A percentile compares a stretch with the other conserved stretches of the same genome.
Conservation (phyloP, 2,113 vertebrate species). For the Colinus virginianus region DNA sequence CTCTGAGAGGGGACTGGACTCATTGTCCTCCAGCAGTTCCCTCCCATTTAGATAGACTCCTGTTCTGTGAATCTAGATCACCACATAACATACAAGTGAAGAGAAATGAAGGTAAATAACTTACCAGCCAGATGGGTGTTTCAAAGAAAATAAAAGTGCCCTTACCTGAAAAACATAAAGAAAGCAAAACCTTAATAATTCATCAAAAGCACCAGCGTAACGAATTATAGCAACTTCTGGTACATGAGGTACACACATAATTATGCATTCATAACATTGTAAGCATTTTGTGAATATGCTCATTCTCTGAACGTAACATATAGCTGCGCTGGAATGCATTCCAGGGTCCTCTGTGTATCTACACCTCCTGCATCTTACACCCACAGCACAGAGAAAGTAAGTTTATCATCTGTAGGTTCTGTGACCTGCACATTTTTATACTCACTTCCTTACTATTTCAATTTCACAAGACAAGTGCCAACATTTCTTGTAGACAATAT, state of each 20-base stretch:
- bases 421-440: neutral
- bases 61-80: neutral
- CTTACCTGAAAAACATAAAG: constrained; percentile 67
- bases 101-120: neutral
- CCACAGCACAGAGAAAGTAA: neutral
- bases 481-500: constrained; percentile 79
- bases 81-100: neutral
- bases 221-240: neutral
- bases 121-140: constrained; percentile 10
- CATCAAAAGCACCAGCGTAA: neutral
- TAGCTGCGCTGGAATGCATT: neutral
- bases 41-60: neutral
- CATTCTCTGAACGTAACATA: neutral
- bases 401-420: neutral
- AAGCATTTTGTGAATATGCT: neutral
- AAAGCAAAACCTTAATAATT: constrained; percentile 46
- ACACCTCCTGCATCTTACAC: neutral
- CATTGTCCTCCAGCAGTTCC: fast-evolving
- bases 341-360: neutral
- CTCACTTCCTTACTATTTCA: constrained; percentile 34
- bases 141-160: constrained; percentile 25
- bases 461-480: constrained; percentile 70
- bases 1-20: neutral
- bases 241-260: neutral
- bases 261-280: neutral